A percentile compares a stretch with the other conserved stretches of the same genome.
These are phyloP conservation scores for Calliphora vicina DNA, from an alignment of 1,140 invertebrate genomes.

Conservation along the genomic window DNA sequence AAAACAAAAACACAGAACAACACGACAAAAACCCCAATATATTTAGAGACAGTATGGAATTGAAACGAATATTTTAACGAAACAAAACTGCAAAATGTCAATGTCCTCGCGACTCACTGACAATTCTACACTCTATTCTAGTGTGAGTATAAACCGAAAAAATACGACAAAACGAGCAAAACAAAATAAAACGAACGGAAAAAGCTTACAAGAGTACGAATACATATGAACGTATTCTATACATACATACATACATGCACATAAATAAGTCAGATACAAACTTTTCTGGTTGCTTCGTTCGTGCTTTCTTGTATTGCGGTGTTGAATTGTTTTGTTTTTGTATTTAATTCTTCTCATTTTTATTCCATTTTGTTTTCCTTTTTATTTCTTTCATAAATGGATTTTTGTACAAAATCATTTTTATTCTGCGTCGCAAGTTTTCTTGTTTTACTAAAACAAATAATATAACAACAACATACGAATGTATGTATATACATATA, in stretches of 20 bases:
- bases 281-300: background rate
- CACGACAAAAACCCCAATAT: background rate
- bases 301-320: background rate
- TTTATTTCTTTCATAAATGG: background rate
- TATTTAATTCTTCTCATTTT: background rate
- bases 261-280: background rate
- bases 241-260: background rate
- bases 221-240: background rate
- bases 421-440: constrained; percentile 27
- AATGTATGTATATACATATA: too few relatives aligned
- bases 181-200: background rate
- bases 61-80: constrained; percentile 59
- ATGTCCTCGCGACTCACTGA: constrained; percentile 50
- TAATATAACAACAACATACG: background rate
- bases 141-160: background rate
- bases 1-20: constrained; percentile 8
- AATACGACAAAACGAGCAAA: background rate
- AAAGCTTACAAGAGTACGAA: background rate
- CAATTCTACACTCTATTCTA: constrained; percentile 3
- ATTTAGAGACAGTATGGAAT: constrained; percentile 39
- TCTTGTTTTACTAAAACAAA: background rate
- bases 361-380: background rate
- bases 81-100: constrained; percentile 63
- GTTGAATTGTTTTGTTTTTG: background rate
- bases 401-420: background rate